These are phyloP conservation scores for Caenorhabditis doughertyi DNA, from an alignment of 2,888 invertebrate species.

Conservation along the genomic window DNA sequence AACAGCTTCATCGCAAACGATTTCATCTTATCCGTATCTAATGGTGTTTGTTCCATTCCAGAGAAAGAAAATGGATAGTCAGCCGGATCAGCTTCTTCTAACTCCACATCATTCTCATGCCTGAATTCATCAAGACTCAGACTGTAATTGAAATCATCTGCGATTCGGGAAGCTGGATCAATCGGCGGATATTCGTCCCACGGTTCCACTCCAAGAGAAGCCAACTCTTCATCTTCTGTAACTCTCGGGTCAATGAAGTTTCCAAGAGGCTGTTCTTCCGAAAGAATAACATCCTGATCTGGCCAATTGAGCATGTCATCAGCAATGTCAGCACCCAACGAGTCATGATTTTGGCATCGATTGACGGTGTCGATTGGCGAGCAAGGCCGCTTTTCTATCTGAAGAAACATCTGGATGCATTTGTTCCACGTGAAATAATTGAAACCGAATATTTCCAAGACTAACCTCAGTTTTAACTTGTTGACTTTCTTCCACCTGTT, in stretches of 20 bases:
- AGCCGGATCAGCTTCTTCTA: conserved; percentile 13
- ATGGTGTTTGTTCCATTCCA: neutral
- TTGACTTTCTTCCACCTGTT: neutral
- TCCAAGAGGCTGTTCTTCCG: conserved; percentile 9
- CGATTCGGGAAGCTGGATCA: conserved; percentile 48
- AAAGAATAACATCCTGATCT: conserved; percentile 27
- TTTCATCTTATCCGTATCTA: neutral
- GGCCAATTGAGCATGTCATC: conserved; percentile 33
- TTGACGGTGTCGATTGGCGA: conserved; percentile 30
- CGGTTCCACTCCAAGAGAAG: conserved; percentile 19
- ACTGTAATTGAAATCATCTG: conserved; percentile 14
- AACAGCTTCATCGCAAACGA: neutral
- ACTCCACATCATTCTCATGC: conserved; percentile 9
- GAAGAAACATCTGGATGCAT: neutral
- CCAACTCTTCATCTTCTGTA: conserved; percentile 4
- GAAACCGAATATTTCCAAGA: neutral
- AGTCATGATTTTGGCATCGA: conserved; percentile 27
- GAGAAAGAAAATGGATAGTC: neutral
- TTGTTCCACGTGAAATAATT: neutral
- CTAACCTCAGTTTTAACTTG: neutral
- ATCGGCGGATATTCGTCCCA: conserved; percentile 58
- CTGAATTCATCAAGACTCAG: conserved; percentile 15
- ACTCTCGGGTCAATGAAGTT: conserved; percentile 6
- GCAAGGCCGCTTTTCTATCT: conserved; percentile 1
- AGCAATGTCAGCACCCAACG: conserved; percentile 32